phyloP scores from a whole-genome alignment of 1,140 invertebrate genomes.

The Megalonaias nervosa region DNA sequence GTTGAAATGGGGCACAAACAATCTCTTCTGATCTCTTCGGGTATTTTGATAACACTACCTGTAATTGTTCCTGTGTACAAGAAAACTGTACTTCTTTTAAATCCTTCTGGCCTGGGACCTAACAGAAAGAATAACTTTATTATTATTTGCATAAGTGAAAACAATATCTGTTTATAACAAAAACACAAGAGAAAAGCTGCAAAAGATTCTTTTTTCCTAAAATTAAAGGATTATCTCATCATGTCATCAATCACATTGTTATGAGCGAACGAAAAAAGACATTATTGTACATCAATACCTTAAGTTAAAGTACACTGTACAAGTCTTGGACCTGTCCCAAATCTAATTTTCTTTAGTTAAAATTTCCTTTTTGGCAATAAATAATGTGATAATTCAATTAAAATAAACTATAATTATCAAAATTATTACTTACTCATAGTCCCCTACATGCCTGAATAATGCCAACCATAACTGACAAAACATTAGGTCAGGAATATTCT shows the following conservation, averaged over 20 bases:
- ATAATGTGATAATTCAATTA: too few species aligned
- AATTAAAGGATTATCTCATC: not conserved
- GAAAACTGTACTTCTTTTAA: conserved; percentile 63
- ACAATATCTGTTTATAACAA: not conserved
- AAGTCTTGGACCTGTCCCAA: too few species aligned
- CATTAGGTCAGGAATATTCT: too few species aligned
- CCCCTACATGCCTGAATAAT: too few species aligned
- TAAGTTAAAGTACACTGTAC: not conserved
- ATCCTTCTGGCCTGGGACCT: conserved; percentile 56
- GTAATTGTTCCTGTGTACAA: conserved; percentile 67
- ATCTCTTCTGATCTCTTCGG: not conserved
- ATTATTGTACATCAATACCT: not conserved
- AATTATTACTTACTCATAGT: too few species aligned
- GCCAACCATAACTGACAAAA: too few species aligned
- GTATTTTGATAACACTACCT: conserved; percentile 44
- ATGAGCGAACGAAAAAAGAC: not conserved
- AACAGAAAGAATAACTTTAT: conserved; percentile 5
- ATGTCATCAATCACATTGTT: not conserved
- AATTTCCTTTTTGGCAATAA: too few species aligned
- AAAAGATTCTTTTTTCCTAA: not conserved
- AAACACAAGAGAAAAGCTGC: not conserved
- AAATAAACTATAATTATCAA: too few species aligned
- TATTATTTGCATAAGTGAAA: not conserved
- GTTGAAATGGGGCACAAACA: too few species aligned
- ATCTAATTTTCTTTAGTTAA: too few species aligned